Conservation (phyloP, 2,113 vertebrate genomes). For the Mesoclemmys tuberculata region DNA sequence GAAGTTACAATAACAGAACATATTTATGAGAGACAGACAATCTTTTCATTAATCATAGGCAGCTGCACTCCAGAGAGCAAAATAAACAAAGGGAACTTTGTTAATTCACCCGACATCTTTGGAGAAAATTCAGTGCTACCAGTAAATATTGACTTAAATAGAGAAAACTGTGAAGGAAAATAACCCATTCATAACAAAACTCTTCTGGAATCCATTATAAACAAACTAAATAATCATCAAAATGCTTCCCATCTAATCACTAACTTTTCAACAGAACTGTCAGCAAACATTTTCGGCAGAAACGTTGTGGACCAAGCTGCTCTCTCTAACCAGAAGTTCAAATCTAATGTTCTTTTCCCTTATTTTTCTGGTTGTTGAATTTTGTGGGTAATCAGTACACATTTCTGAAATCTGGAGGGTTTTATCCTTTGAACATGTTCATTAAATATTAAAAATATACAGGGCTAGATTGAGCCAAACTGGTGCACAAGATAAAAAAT, state of each 20-base stretch:
- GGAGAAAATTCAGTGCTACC: conserved; percentile 13
- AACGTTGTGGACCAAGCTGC: background rate
- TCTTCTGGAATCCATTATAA: background rate
- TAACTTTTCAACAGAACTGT: background rate
- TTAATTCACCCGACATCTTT: background rate
- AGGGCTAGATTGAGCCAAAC: background rate
- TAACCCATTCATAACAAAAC: background rate
- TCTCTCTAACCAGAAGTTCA: background rate
- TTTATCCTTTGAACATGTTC: background rate
- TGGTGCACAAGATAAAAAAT: background rate
- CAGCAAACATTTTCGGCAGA: background rate
- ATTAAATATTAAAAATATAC: background rate
- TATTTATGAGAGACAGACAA: conserved; percentile 20
- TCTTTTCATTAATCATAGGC: conserved; percentile 49
- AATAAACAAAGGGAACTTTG: conserved; percentile 51
- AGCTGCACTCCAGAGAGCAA: conserved; percentile 49
- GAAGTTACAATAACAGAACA: conserved; percentile 21
- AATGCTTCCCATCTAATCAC: conserved; percentile 28
- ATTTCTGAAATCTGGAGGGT: background rate
- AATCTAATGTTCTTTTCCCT: background rate
- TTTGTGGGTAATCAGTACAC: background rate
- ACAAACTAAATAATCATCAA: background rate
- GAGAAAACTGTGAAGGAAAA: background rate
- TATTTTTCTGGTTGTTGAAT: background rate
- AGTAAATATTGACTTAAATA: conserved; percentile 35